Evolutionary conservation across 2,888 invertebrate species (phyloP).

Genomic region (Spodoptera littoralis): DNA sequence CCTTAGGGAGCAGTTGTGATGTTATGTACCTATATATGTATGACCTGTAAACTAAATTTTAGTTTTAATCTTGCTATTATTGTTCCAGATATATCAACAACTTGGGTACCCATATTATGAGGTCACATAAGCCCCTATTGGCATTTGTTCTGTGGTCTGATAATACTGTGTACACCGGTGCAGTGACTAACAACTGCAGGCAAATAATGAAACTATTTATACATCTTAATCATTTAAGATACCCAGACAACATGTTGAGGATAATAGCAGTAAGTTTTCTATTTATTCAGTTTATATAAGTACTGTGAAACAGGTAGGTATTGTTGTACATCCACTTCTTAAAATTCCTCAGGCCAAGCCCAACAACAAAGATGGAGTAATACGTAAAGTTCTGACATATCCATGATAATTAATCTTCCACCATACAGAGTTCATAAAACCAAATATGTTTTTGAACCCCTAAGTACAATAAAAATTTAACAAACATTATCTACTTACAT

Average conservation of each 20-base stretch:
- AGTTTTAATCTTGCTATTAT: neutral
- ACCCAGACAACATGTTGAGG: slow-evolving; percentile 76
- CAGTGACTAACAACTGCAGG: slow-evolving; percentile 72
- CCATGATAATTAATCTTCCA: too few relatives aligned
- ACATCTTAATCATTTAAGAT: slow-evolving; percentile 75
- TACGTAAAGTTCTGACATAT: too few relatives aligned
- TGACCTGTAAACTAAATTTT: too few relatives aligned
- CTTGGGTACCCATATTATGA: slow-evolving; percentile 73
- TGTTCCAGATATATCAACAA: slow-evolving; percentile 75
- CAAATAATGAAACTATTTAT: slow-evolving; percentile 79
- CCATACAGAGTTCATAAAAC: too few relatives aligned
- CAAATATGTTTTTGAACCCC: too few relatives aligned
- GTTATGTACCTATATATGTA: too few relatives aligned
- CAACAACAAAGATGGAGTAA: too few relatives aligned
- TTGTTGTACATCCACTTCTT: neutral
- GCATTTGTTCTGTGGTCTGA: slow-evolving; percentile 77
- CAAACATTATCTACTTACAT: too few relatives aligned
- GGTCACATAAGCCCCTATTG: slow-evolving; percentile 78
- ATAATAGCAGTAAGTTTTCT: slow-evolving; percentile 74
- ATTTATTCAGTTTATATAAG: neutral
- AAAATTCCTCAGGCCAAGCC: too few relatives aligned
- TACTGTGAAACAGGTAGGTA: neutral
- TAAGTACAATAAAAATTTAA: too few relatives aligned
- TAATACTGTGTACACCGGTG: slow-evolving; percentile 73
- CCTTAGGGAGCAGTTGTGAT: too few relatives aligned